phyloP scores from a whole-genome alignment of 2,888 invertebrate species.

The Andrena camellia region DNA sequence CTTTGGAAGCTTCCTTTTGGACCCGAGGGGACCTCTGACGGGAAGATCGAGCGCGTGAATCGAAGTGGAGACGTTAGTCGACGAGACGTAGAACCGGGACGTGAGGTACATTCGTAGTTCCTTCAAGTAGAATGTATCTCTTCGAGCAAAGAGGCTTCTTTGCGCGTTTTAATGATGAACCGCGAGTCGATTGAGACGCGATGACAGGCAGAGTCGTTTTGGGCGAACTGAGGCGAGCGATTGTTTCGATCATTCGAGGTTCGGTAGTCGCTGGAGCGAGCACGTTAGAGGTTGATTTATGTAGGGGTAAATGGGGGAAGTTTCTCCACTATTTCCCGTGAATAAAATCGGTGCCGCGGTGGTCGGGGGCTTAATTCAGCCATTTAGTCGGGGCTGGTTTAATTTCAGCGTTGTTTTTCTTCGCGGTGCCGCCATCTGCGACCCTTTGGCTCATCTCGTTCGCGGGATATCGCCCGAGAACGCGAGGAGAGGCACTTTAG shows the following conservation, averaged over 20 bases:
- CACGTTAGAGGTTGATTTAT: slow-evolving; percentile 18
- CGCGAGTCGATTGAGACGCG: slow-evolving; percentile 41
- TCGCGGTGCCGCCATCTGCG: slow-evolving; percentile 10
- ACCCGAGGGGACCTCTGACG: neutral
- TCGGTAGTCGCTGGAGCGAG: slow-evolving; percentile 12
- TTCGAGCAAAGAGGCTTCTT: slow-evolving; percentile 5
- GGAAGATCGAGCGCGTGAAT: slow-evolving; percentile 15
- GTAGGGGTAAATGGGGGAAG: neutral
- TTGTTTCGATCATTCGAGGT: slow-evolving; percentile 15
- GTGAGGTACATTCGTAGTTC: slow-evolving; percentile 5
- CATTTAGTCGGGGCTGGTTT: neutral
- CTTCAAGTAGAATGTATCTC: slow-evolving; percentile 3
- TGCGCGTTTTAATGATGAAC: slow-evolving; percentile 4
- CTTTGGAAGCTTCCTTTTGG: neutral
- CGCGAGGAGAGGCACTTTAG: slow-evolving; percentile 19
- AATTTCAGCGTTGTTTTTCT: slow-evolving; percentile 14
- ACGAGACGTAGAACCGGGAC: neutral
- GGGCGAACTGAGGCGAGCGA: neutral
- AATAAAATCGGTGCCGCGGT: neutral
- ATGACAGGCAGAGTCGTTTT: slow-evolving; percentile 24
- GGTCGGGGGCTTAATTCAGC: neutral
- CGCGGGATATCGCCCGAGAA: neutral
- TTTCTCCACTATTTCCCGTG: neutral
- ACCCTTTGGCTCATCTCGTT: neutral
- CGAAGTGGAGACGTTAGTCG: slow-evolving; percentile 12